Base-by-base conservation (phyloP, 2,113 vertebrate genomes). In the Zosterops lateralis region DNA sequence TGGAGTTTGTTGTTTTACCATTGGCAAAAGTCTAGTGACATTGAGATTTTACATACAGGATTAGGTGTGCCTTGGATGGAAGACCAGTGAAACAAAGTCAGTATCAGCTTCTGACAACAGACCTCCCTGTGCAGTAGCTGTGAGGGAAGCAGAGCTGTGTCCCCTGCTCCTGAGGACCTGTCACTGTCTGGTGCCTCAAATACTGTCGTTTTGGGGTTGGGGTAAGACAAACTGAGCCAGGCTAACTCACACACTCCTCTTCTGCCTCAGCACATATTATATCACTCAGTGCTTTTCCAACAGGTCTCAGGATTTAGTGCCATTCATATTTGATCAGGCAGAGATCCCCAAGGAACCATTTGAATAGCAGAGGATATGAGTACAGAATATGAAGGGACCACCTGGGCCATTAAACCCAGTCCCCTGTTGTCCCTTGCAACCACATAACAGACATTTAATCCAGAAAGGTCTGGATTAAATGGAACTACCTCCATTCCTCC, bases 361-460 rank as follows among this genome's bases (percentile, higher is more conserved):
- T 89, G 42, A 87, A 83, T 74, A 91, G 87, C 73, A 80, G 67
- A 95, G 85, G 64, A 94, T 96, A 90, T 96, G 96, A 95, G 85
- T 80, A 76, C 48, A 86, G 79, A 93, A 88, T 91, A 81, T 36
- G 89, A 92, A 91, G 70, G 76, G 93, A 86, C 73, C 89, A 84
- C 87, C 94, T 95, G 93, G 84, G 56, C 74, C 84, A 95, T 93
- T 96, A 95, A 94, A 88, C 56, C 10, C 3, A 1, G 72, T 95
- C 79, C 85, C 80, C 51, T 92, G 90, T 82, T 67, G 78, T 94
- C 90, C 88, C 79, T 94, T 85, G 90, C 90, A 95, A 96, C 88
- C 68, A 74, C 84, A 71, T 95, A 96, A 93, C 51, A 90, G 93
- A 86, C 68, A 76, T 86, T 90, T 96, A 92, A 96, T 95, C 95